Evolutionary conservation across 2,888 invertebrate species (phyloP), one percentile per base, ranked within the genome.

Genomic region (Zygogramma bicolorata): DNA sequence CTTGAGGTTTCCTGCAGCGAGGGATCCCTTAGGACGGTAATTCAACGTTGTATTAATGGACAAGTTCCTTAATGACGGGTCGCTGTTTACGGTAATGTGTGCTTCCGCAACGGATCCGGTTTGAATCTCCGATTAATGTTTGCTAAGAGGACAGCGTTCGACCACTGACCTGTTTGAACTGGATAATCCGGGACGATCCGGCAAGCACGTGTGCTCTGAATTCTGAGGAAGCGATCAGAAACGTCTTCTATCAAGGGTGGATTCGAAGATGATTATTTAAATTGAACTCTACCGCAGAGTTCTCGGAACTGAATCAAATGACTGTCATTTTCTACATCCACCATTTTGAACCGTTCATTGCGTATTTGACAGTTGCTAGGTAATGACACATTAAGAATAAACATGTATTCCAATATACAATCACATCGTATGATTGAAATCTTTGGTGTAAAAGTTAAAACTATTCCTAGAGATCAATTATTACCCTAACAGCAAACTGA

Each of bases 41-140:
- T 81, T 82, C 81, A 80, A 77, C 81, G 77, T 79, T 79, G 77
- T 78, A 79, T 81, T 83, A 84, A 84, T 84, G 82, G 83, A 84
- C 83, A 84, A 84, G 83, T 82, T 81, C 82, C 79, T 75, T 85
- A 84, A 84, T 84, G 84, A 84, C 84, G 81, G 81, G 83, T 80
- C 81, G 77, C 81, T 84, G 84, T 84, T 84, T 83, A 84, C 84
- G 82, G 81, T 83, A 83, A 83, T 82, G 83, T 80, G 79, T 79
- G 77, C 82, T 83, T 81, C 81, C 80, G 78, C 78, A 70, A 65
- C 62, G 49, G 58, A 53, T 53, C 31, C 69, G 46, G 34, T 59
- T 29, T 13, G 46, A 57, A 65, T 46, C 59, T 49, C 69, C 69
- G 63, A 46, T 59, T 70, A 42, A 20, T 65, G 65, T 42, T 65